Conservation (phyloP, 2,113 vertebrate genomes). For the Eulacestoma nigropectus region DNA sequence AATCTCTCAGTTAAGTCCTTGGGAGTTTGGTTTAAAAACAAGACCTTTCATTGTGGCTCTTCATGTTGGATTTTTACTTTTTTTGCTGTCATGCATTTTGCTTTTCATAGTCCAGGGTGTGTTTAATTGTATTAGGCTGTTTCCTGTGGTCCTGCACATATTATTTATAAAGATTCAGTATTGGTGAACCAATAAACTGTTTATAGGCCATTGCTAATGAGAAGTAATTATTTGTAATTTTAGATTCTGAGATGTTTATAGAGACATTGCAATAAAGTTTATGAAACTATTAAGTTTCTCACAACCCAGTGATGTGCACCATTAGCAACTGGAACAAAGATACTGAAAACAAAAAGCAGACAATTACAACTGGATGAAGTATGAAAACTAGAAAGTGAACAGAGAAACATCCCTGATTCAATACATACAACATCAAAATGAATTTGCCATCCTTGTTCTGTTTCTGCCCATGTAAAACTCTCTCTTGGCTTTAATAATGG, state of each 20-base stretch:
- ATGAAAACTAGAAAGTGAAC: neutral
- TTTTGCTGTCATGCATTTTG: neutral
- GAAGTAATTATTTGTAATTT: constrained; percentile 51
- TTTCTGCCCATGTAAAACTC: neutral
- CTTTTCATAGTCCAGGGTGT: neutral
- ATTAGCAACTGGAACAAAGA: neutral
- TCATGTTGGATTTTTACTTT: neutral
- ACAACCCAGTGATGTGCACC: neutral
- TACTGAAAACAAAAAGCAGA: neutral
- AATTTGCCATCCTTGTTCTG: neutral
- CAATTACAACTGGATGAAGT: neutral
- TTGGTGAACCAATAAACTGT: constrained; percentile 42
- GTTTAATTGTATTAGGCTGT: neutral
- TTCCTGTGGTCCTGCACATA: neutral
- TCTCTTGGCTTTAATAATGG: neutral
- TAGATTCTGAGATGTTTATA: constrained; percentile 11
- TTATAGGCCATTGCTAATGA: constrained; percentile 55
- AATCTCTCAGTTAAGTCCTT: neutral
- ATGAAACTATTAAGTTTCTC: neutral
- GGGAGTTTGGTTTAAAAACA: neutral
- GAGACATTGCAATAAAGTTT: neutral
- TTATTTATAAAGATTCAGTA: constrained; percentile 40
- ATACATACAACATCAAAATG: neutral
- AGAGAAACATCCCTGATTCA: neutral
- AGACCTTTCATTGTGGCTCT: neutral